A percentile compares a stretch with the other conserved stretches of the same genome.
These are phyloP conservation scores for Doryteuthis pealeii DNA, from an alignment of 1,140 invertebrate species.

Conservation along the genomic window DNA sequence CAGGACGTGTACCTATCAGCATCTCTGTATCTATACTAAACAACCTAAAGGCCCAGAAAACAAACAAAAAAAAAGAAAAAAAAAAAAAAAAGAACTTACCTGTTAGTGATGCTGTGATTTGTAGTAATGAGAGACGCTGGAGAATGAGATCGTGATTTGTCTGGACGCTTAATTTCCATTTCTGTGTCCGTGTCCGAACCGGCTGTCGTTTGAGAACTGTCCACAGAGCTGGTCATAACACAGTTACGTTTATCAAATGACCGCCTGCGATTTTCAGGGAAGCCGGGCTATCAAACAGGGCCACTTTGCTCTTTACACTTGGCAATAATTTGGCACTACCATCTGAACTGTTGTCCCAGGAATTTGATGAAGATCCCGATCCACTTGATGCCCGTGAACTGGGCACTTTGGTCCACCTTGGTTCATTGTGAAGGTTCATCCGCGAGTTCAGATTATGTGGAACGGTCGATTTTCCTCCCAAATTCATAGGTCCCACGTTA, in stretches of 20 bases:
- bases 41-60: too few relatives aligned
- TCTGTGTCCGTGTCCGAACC: constrained; percentile 22
- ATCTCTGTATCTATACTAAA: too few relatives aligned
- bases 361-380: neutral
- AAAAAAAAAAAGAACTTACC: constrained; percentile 13
- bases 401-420: neutral
- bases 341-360: neutral
- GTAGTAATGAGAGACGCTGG: constrained; percentile 8
- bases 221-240: constrained; percentile 17
- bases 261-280: constrained; percentile 23
- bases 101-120: neutral
- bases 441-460: too few relatives aligned
- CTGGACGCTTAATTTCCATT: constrained; percentile 8
- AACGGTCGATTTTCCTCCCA: neutral
- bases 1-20: too few relatives aligned
- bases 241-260: neutral
- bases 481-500: neutral
- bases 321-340: constrained; percentile 7
- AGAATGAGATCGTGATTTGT: constrained; percentile 13
- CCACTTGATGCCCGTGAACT: neutral
- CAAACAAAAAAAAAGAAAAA: too few relatives aligned
- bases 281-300: constrained; percentile 10
- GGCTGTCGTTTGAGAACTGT: constrained; percentile 26
- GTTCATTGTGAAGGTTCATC: neutral
- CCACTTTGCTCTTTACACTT: constrained; percentile 24